Conservation (phyloP, 2,113 vertebrate genomes). For the Chaenogobius annularis region DNA sequence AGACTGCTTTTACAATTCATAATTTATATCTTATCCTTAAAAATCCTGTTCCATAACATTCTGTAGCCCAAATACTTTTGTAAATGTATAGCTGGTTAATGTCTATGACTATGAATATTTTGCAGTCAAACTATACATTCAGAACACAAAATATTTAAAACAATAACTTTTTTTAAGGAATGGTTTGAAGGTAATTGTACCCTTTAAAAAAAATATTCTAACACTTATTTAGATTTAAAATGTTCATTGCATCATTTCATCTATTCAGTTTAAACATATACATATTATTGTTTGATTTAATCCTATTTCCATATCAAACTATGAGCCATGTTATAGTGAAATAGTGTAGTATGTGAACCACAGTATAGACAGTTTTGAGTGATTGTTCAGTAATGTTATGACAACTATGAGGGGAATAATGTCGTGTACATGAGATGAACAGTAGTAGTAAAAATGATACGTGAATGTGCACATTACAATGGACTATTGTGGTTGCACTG, state of each 20-base stretch:
- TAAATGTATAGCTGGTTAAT: too few species aligned
- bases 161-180: not conserved
- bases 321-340: not conserved
- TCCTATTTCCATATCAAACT: not conserved
- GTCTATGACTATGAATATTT: too few species aligned
- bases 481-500: not conserved
- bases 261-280: not conserved
- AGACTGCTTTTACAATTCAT: not conserved
- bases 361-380: not conserved
- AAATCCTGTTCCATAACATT: not conserved
- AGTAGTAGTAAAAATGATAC: conserved; percentile 1
- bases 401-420: not conserved
- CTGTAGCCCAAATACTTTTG: too few species aligned
- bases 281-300: too few species aligned
- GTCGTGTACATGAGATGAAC: not conserved
- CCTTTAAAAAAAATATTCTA: too few species aligned
- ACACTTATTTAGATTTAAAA: too few species aligned
- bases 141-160: not conserved
- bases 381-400: conserved; percentile 1
- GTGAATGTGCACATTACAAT: not conserved
- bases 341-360: not conserved
- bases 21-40: not conserved
- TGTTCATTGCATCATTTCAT: too few species aligned
- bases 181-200: not conserved
- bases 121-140: too few species aligned